Base-by-base conservation (phyloP, 2,888 invertebrate species). In the Hyposoter didymator region DNA sequence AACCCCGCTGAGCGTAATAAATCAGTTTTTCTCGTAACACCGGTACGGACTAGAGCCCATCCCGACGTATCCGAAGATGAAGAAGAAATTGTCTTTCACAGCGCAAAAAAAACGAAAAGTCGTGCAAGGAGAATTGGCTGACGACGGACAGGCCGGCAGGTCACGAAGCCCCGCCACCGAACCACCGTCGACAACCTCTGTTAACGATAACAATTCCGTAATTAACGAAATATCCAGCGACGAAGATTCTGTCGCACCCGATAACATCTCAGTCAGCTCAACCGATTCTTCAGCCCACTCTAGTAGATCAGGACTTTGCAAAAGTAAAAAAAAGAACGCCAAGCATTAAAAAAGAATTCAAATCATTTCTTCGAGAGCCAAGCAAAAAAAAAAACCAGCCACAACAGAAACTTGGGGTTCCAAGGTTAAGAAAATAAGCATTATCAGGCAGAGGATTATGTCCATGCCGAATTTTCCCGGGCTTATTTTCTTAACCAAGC, bases 1-100 rank as follows among this genome's bases (percentile, higher is more conserved):
- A 88, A 87, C 8, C 87, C 86, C 3, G 72, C 62, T 12, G 49
- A 64, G n/a, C 6, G 19, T 17, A 28, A 43, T 6, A 80, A 66
- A 43, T 45, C 59, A 4, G 59, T 78, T 14, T 59, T 35, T 1
- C 2, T 69, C 5, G 69, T 78, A 28, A 78, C 49, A n/a, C 78
- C 78, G n/a, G 49, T 49, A 4, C 35, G 49, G 0, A 52, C 22
- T 17, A 28, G 62, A 43, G 14, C 74, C 1, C 55, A 79, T 7
- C 17, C 49, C 19, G 14, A 62, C 19, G 39, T 32, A 59, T 52
- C 66, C 7, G 66, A 66, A 39, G 76, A 76, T 3, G 76, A 76
- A 66, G 49, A 49, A 22, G 39, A n/a, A n/a, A n/a, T 47, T 2
- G 32, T 12, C 0, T 49, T 64, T 32, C 22, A 1, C n/a, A 35